Conservation (phyloP, 2,113 vertebrate species). For the Castor canadensis region DNA sequence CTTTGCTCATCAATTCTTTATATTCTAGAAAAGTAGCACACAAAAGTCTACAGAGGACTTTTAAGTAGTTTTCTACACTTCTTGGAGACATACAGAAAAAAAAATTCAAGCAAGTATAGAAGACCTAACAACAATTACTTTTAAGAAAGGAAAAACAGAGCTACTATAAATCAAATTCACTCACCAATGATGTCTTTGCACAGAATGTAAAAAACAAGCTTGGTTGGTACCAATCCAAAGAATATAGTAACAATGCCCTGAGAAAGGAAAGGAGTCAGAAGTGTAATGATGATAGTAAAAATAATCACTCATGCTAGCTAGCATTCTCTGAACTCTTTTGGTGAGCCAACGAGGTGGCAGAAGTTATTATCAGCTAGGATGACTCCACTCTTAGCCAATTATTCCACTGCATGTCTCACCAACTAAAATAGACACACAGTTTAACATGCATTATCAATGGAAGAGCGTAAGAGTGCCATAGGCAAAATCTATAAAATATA, state of each 20-base stretch:
- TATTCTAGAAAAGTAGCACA: neutral
- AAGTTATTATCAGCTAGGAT: neutral
- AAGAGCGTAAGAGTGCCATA: neutral
- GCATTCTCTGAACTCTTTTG: neutral
- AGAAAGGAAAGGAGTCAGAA: neutral
- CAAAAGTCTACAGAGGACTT: neutral
- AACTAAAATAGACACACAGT: neutral
- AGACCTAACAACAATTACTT: neutral
- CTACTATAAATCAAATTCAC: conserved; percentile 22
- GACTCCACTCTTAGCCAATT: neutral
- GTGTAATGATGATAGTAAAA: neutral
- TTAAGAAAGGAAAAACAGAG: conserved; percentile 3
- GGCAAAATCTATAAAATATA: neutral
- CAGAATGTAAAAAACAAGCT: neutral
- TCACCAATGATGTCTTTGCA: neutral
- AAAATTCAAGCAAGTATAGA: neutral
- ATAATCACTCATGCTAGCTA: neutral
- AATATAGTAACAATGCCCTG: neutral
- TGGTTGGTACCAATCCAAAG: neutral
- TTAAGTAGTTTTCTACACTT: neutral
- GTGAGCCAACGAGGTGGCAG: neutral
- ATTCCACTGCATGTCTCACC: neutral
- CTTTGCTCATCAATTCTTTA: neutral
- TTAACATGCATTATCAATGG: neutral
- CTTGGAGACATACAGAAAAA: neutral